phyloP scores from a whole-genome alignment of 2,113 vertebrate genomes.

The Garra rufa region DNA sequence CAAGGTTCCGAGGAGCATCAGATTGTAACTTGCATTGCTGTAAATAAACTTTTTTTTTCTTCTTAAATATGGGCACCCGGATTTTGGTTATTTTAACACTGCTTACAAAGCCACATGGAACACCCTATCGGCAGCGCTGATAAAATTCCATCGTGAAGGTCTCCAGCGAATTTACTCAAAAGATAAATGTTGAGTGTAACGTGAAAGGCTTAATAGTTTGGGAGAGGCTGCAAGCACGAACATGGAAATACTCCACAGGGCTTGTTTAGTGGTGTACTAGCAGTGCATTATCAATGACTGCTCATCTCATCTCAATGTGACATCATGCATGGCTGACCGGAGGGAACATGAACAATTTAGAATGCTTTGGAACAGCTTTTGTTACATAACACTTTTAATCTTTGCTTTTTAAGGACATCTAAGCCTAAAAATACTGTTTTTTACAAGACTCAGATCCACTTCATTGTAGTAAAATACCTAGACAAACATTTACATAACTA shows the following conservation, averaged over 20 bases:
- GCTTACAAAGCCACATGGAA: conserved; percentile 41
- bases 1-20: not conserved
- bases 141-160: conserved; percentile 59
- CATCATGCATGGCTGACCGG: conserved; percentile 20
- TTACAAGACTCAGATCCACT: not conserved
- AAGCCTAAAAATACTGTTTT: conserved; percentile 3
- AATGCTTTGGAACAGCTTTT: conserved; percentile 29
- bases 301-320: not conserved
- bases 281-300: conserved; percentile 36
- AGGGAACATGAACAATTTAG: conserved; percentile 38
- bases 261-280: conserved; percentile 9
- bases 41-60: not conserved
- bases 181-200: conserved; percentile 36
- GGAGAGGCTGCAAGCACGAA: conserved; percentile 1
- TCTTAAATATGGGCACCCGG: not conserved
- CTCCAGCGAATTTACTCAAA: conserved; percentile 65
- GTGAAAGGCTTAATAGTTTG: not conserved
- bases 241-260: conserved; percentile 33
- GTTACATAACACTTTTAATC: conserved; percentile 29
- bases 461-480: not conserved
- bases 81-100: not conserved
- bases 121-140: conserved; percentile 70
- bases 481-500: conserved; percentile 2
- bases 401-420: conserved; percentile 12
- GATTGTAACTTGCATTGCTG: not conserved